Percentiles rank a stretch among this genome's conserved stretches.
Conservation (phyloP, 2,113 vertebrate species). For the Dicrurus megarhynchus region DNA sequence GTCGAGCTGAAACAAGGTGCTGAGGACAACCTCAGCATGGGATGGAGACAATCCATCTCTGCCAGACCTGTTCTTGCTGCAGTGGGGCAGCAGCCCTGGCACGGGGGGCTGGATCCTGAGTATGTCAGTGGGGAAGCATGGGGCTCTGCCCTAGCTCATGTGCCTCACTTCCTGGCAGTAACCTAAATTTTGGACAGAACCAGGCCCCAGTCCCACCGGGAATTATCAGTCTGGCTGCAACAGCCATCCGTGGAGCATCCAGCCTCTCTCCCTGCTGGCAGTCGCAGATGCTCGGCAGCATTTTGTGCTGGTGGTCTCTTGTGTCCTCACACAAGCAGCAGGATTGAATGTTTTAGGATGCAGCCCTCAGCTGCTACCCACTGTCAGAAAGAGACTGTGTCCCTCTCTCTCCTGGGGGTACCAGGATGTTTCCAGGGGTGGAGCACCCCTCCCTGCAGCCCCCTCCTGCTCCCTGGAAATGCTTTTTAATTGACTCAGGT, state of each 20-base stretch:
- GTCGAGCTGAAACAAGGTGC: background rate
- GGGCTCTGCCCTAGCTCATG: background rate
- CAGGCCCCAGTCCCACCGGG: background rate
- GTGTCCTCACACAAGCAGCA: background rate
- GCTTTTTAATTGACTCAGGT: background rate
- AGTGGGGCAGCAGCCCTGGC: background rate
- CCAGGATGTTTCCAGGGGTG: background rate
- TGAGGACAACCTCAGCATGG: background rate
- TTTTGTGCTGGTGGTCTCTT: background rate
- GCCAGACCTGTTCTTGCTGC: background rate
- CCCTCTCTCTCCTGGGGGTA: background rate
- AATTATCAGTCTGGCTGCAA: background rate
- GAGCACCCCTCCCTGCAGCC: background rate
- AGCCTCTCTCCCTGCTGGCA: background rate
- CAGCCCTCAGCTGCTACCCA: background rate
- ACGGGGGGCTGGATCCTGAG: rapidly evolving
- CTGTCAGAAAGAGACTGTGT: rapidly evolving
- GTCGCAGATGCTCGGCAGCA: rapidly evolving
- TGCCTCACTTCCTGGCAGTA: background rate
- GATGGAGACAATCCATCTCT: background rate
- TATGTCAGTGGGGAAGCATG: background rate
- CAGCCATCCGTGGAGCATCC: background rate
- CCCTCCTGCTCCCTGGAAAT: background rate
- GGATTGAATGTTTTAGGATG: background rate
- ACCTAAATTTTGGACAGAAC: background rate